Percentiles rank a stretch among this genome's conserved stretches.
phyloP scores from a whole-genome alignment of 1,140 invertebrate species.

The Arctopsyche grandis region DNA sequence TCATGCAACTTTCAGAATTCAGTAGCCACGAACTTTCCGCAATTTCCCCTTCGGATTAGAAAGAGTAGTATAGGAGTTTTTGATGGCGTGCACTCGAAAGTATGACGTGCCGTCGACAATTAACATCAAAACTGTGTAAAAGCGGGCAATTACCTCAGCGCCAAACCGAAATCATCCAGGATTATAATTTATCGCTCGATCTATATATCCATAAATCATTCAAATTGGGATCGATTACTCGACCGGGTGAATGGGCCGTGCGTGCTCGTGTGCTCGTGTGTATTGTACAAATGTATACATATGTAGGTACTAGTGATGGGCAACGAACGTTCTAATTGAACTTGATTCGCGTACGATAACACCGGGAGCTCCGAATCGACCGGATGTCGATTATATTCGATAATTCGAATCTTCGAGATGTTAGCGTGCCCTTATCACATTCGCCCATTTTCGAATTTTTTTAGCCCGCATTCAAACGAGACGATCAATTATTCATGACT shows the following conservation, averaged over 20 bases:
- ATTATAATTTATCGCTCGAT: slow-evolving; percentile 22
- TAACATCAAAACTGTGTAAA: background rate
- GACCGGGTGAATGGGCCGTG: slow-evolving; percentile 17
- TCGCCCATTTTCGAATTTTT: background rate
- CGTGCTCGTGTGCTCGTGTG: background rate
- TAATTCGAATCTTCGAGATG: background rate
- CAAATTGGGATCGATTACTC: slow-evolving; percentile 33
- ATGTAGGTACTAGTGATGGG: background rate
- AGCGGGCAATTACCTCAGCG: background rate
- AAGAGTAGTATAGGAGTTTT: background rate
- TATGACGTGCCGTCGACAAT: slow-evolving; percentile 16
- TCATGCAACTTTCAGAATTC: background rate
- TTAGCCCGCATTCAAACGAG: background rate
- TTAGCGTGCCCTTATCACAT: background rate
- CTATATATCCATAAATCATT: slow-evolving; percentile 31
- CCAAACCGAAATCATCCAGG: slow-evolving; percentile 5
- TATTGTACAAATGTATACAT: too few relatives aligned
- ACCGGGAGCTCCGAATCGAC: slow-evolving; percentile 20
- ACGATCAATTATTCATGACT: slow-evolving; percentile 1
- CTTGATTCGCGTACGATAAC: background rate
- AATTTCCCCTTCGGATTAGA: too few relatives aligned
- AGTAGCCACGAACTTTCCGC: background rate
- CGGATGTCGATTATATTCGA: background rate
- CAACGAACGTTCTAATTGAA: background rate
- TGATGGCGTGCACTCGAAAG: background rate